Conservation (phyloP, 23 tunicate genomes). For the Phallusia fumigata region DNA sequence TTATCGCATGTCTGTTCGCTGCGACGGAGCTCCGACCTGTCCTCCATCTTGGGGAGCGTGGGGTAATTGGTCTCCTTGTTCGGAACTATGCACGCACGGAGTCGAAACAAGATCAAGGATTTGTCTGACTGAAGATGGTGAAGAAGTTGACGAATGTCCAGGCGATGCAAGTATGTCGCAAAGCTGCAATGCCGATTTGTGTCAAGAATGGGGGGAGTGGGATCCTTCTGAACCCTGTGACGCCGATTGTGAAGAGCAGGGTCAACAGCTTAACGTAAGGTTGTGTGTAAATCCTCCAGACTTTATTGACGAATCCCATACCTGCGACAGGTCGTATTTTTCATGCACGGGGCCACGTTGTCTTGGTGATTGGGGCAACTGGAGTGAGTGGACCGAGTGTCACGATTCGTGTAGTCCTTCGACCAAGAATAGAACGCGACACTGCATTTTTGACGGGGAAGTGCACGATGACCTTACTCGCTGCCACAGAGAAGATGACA, state of each 20-base stretch:
- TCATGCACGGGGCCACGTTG: conserved; percentile 24
- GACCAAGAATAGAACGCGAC: conserved; percentile 9
- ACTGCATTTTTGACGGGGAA: conserved; percentile 21
- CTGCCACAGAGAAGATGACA: conserved; percentile 1
- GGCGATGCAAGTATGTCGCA: not conserved
- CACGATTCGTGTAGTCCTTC: conserved; percentile 23
- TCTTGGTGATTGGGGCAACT: conserved; percentile 32
- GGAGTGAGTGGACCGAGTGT: conserved; percentile 32
- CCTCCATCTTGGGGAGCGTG: conserved; percentile 29
- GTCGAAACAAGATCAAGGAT: not conserved
- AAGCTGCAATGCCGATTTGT: conserved; percentile 23
- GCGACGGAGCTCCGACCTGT: conserved; percentile 29
- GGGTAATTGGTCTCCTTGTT: conserved; percentile 22
- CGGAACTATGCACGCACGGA: conserved; percentile 27
- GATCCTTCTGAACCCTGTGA: not conserved
- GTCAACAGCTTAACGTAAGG: not conserved
- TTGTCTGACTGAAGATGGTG: conserved; percentile 25
- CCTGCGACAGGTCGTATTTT: not conserved
- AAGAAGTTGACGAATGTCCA: conserved; percentile 14
- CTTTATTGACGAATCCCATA: too few species aligned
- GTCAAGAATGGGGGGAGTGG: conserved; percentile 31
- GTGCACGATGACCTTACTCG: not conserved
- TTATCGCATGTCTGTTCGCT: not conserved
- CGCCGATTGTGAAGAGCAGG: conserved; percentile 19
- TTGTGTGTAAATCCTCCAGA: conserved; percentile 6